Conservation (phyloP, 2,113 vertebrate genomes). For the Choloepus hoffmanni region DNA sequence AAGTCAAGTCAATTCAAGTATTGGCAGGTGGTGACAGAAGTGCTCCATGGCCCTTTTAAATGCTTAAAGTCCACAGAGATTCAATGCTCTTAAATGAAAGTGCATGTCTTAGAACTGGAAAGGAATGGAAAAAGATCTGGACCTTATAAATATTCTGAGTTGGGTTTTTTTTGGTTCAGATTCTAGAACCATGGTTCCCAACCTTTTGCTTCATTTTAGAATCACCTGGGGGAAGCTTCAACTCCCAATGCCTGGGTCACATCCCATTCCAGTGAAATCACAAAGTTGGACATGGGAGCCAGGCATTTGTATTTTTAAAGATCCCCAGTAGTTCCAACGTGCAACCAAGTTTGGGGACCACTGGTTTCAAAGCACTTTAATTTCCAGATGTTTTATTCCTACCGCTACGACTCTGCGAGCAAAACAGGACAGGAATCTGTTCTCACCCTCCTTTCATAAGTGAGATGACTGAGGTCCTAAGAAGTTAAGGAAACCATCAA, state of each 20-base stretch:
- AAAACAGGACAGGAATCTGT: neutral
- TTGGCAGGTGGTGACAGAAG: neutral
- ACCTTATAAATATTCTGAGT: neutral
- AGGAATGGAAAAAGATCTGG: neutral
- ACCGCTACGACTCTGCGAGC: neutral
- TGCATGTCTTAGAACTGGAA: neutral
- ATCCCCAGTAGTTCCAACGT: neutral
- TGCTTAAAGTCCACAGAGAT: neutral
- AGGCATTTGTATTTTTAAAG: neutral
- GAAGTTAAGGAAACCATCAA: neutral
- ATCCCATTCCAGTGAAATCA: neutral
- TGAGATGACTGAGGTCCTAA: neutral
- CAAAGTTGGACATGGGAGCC: neutral
- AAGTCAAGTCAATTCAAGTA: neutral
- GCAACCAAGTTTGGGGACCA: neutral
- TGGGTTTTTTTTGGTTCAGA: neutral
- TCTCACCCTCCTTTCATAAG: neutral
- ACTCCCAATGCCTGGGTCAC: neutral
- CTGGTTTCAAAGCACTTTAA: neutral
- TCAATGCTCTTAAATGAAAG: neutral
- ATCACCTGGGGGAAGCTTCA: neutral
- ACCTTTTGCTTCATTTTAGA: neutral
- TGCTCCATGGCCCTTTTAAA: neutral
- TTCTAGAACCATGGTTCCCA: neutral
- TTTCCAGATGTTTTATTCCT: neutral